Base-by-base conservation (phyloP, 2,888 invertebrate genomes). In the Brachynemurus nebulosus region DNA sequence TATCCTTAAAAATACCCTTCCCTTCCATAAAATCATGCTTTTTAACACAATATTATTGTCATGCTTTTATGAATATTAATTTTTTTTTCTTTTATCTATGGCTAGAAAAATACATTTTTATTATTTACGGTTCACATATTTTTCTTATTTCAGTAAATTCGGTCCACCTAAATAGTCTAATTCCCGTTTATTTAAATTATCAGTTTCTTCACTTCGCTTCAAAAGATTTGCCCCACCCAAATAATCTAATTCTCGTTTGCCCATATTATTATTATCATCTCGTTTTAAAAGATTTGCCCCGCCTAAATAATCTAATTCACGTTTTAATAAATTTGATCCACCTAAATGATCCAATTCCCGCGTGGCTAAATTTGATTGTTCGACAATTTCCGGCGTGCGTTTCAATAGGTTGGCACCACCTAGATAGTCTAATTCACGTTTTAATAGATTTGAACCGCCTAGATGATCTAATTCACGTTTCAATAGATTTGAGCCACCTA, bases 231-330 rank as follows among this genome's bases (percentile, higher is more conserved):
- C 12, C 1, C 40, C 40, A n/a, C 25, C 40, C n/a, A 40, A 25
- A n/a, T 21, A 20, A 42, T 42, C 19, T 4, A 33, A 9, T 14
- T 35, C 34, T 20, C 42, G 21, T 34, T 42, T 42, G 2, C 34
- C 14, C 16, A 42, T 20, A 11, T 18, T 17, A 1, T 8, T 3
- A 16, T 16, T 16, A 18, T 17, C 7, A 36, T 19, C 17, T 1
- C 40, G 40, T 25, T 40, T 40, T 11, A 40, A 25, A 9, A 40
- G n/a, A 40, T 40, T 40, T 9, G 40, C 12, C 1, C 40, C 40
- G 3, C 23, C 40, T 11, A 40, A 23, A 11, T 20, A 19, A 42
- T 42, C 18, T 2, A 33, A 14, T 12, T 35, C 33, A 23, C 42
- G 20, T 33, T 42, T 42, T 5, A 42, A 9, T 34, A 33, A 40